Evolutionary conservation across 1,140 invertebrate genomes (phyloP), one percentile per base, ranked within the genome.

Genomic region (Lamellibrachia luymesi): DNA sequence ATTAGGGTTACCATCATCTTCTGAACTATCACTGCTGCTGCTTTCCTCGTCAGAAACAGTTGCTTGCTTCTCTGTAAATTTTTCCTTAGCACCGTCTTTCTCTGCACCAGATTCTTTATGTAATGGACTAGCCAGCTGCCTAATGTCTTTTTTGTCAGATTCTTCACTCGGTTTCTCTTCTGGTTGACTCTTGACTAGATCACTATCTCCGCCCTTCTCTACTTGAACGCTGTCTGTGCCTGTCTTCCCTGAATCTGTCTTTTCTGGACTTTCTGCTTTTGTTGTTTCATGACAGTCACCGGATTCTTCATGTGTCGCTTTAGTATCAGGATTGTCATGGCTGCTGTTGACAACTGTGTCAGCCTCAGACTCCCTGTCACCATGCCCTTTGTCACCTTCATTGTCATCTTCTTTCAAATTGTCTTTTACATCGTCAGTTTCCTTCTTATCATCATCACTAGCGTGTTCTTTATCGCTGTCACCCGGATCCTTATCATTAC

Each of bases 371-470:
- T 80, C 64, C 2, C 6, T 91, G 13, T 91, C 90, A 50, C 6
- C 17, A 1, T 49, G 38, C 4, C 27, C 90, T 51, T 91, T 91
- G 6, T 25, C 90, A 91, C 90, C 90, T 10, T 49, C 27, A 91
- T 91, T 91, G 50, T 91, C 25, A 13, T 91, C 90, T n/a, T 38
- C 50, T 13, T 91, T 91, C 38, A 38, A 13, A 91, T 91, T 51
- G 50, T 91, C 90, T 91, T n/a, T 27, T 1, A 50, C 8, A 5
- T 27, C n/a, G 50, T n/a, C 90, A 91, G 38, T 91, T 51, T 91
- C 90, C 90, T 91, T 91, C 10, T 91, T 91, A 91, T 49, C 38
- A 8, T 91, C 90, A 38, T 91, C 17, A 17, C 80, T 90, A 50
- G 17, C 49, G 13, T 91, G 90, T 91, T 50, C 90, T 13, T 91